Evolutionary conservation across 2,113 vertebrate species (phyloP).

Genomic region (Barbus barbus): DNA sequence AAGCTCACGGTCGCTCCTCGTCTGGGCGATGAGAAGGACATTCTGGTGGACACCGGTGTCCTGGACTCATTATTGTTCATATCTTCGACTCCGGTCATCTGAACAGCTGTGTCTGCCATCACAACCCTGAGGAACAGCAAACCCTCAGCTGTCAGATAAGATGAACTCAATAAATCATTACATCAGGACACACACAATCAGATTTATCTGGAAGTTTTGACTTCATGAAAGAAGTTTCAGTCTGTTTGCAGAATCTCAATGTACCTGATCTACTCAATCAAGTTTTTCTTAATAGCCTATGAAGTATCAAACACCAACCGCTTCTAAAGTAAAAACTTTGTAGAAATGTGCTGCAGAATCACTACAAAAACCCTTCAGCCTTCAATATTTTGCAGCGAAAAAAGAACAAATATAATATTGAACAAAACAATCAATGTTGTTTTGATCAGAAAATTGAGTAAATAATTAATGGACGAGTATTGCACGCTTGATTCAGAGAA

Average conservation of each 20-base stretch:
- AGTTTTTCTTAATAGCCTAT: background rate
- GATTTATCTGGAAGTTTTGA: background rate
- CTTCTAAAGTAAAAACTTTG: background rate
- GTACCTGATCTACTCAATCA: background rate
- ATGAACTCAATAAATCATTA: background rate
- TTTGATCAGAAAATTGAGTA: background rate
- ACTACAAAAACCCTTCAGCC: no score
- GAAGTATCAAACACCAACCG: no score
- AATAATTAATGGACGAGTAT: background rate
- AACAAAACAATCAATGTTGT: background rate
- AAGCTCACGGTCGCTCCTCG: conserved; percentile 70
- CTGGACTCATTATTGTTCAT: background rate
- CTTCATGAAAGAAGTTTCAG: background rate
- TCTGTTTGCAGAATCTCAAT: background rate
- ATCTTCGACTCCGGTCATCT: background rate
- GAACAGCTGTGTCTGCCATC: background rate
- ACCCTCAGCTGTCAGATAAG: background rate
- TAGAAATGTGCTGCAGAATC: background rate
- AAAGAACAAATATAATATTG: background rate
- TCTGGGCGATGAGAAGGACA: background rate
- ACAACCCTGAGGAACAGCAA: background rate
- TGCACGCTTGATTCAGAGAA: background rate
- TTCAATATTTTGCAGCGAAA: no score
- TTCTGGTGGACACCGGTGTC: background rate
- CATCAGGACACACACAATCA: background rate